Evolutionary conservation across 1,140 invertebrate genomes (phyloP), one percentile per base, ranked within the genome.

Genomic region (Drepana arcuata): DNA sequence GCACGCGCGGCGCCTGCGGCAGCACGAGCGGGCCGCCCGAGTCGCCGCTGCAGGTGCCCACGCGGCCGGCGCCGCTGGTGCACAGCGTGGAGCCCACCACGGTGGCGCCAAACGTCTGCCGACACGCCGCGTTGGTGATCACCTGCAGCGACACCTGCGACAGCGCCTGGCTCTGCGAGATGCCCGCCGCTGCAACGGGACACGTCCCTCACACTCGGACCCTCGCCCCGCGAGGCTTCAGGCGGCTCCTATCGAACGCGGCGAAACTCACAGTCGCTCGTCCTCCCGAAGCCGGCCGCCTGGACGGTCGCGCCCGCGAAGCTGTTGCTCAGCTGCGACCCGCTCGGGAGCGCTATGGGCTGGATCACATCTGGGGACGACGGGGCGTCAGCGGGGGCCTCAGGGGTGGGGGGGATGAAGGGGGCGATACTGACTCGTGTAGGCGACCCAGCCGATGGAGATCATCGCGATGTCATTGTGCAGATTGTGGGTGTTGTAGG

Each of bases 21-120:
- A 64, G 34, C 0, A 68, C 70, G 51, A 85, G 65, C 28, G 84
- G 84, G 32, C 83, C 83, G 41, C 83, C 83, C 26, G 82, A 84
- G 54, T 85, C 84, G 7, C 84, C 83, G 23, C 49, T 37, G 44
- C 60, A 60, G 11, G 46, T 53, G 18, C 52, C 41, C 26, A 21
- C 15, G 21, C 47, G 32, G 24, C 48, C 41, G 10, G 44, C 15
- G 25, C 44, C 41, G 40, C 37, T 35, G 14, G 44, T 48, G 32
- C 53, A 61, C 29, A 61, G 40, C 11, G 46, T 57, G 18, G 49
- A 53, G 13, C 28, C 35, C 9, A 46, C 7, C 13, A 53, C 28
- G 13, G 32, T 40, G 16, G 15, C 13, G 12, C 58, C 58, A 36
- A 46, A 61, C 18, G 33, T 34, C 14, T 41, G 34, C 15, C 35